Evolutionary conservation across 2,797 vertebrate genomes (phyloP).

Genomic region (Catharus ustulatus): DNA sequence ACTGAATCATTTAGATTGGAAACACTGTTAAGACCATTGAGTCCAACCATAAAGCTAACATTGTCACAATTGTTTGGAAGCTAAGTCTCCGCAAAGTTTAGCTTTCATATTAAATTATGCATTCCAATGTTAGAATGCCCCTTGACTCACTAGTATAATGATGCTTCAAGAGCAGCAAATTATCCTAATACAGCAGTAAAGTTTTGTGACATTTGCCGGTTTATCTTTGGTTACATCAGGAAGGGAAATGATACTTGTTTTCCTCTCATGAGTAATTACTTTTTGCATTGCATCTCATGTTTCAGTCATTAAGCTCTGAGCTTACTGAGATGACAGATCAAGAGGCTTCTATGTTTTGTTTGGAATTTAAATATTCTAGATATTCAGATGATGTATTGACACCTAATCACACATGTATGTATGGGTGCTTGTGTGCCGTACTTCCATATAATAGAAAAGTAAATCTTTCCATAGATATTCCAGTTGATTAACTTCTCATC

Average conservation of each 20-base stretch:
- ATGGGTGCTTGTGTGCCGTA: not conserved
- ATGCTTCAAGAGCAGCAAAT: not conserved
- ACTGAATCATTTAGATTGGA: not conserved
- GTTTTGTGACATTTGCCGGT: not conserved
- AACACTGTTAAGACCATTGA: not conserved
- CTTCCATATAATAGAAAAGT: not conserved
- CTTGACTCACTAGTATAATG: not conserved
- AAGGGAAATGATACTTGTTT: not conserved
- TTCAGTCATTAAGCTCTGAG: not conserved
- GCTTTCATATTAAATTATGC: not conserved
- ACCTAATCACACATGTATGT: not conserved
- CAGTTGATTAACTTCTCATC: not conserved
- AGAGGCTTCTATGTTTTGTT: not conserved
- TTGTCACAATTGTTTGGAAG: not conserved
- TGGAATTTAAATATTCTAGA: not conserved
- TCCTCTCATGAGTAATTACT: not conserved
- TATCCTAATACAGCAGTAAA: not conserved
- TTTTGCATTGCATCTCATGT: not conserved
- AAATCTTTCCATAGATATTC: not conserved
- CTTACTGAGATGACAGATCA: not conserved
- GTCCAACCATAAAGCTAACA: not conserved
- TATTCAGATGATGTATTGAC: not conserved
- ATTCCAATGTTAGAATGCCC: not conserved
- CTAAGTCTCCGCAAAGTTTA: not conserved
- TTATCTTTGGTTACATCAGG: not conserved